phyloP scores from a whole-genome alignment of 2,888 invertebrate species.

The Brenthis hecate region DNA sequence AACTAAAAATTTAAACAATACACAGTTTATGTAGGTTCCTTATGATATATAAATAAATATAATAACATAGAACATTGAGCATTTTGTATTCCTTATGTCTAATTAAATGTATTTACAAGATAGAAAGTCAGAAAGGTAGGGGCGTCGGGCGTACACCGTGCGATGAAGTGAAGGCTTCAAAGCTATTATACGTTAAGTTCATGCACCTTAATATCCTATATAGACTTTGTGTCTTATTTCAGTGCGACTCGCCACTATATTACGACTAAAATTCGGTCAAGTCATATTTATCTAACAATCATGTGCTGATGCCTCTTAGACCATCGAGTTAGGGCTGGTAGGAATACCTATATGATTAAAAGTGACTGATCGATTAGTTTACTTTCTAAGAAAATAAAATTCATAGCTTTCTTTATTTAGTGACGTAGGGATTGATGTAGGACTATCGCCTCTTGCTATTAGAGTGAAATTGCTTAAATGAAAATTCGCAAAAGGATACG shows the following conservation, averaged over 20 bases:
- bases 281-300: no score
- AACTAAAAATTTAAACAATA: slow-evolving; percentile 6
- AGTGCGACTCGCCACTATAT: no score
- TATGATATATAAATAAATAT: slow-evolving; percentile 12
- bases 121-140: neutral
- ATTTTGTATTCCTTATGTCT: slow-evolving; percentile 19
- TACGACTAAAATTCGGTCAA: no score
- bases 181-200: no score
- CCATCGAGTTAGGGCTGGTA: no score
- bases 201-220: no score
- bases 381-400: neutral
- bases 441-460: neutral
- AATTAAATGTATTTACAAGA: slow-evolving; percentile 17
- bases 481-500: neutral
- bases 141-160: no score
- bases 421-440: slow-evolving; percentile 5
- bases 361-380: neutral
- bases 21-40: neutral
- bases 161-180: no score
- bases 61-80: slow-evolving; percentile 24
- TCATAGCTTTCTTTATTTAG: neutral
- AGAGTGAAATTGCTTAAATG: neutral
- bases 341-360: no score
- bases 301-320: no score
- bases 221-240: no score